Conservation (phyloP, 1,140 invertebrate genomes). For the Musca vetustissima region DNA sequence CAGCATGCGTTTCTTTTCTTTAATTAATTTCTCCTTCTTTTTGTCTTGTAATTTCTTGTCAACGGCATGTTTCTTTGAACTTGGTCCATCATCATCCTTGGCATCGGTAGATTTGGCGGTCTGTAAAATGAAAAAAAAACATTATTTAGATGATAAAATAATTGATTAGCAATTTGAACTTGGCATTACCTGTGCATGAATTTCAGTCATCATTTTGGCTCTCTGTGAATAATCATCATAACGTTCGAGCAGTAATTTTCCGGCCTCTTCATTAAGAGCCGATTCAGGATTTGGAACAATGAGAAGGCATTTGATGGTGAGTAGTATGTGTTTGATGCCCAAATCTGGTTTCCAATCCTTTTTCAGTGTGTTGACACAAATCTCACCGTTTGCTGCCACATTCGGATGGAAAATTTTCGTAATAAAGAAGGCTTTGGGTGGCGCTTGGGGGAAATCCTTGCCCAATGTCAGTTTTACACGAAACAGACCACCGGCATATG, state of each 20-base stretch:
- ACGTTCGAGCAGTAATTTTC: slow-evolving; percentile 85
- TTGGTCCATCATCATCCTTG: slow-evolving; percentile 66
- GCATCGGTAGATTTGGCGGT: slow-evolving; percentile 45
- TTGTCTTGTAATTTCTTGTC: slow-evolving; percentile 79
- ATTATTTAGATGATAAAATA: not conserved
- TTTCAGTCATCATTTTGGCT: slow-evolving; percentile 93
- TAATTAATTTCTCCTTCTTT: slow-evolving; percentile 73
- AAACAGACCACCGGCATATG: slow-evolving; percentile 82
- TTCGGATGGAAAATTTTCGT: slow-evolving; percentile 99
- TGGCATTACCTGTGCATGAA: slow-evolving; percentile 70
- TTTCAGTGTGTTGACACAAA: slow-evolving; percentile 96
- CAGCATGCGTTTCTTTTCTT: slow-evolving; percentile 84
- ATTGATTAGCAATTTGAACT: no score
- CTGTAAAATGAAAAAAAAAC: slow-evolving; percentile 34
- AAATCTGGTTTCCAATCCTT: slow-evolving; percentile 96
- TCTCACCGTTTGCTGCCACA: slow-evolving; percentile 91
- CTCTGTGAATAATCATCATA: slow-evolving; percentile 89
- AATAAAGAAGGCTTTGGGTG: slow-evolving; percentile 93
- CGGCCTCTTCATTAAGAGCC: slow-evolving; percentile 91
- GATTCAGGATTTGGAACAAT: slow-evolving; percentile 95
- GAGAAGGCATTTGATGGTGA: slow-evolving; percentile 90
- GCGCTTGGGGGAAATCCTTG: slow-evolving; percentile 90
- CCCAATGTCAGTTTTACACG: slow-evolving; percentile 87
- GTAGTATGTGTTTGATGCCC: slow-evolving; percentile 92
- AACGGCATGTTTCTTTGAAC: slow-evolving; percentile 80